These are phyloP conservation scores for Cyanistes caeruleus DNA, from an alignment of 2,113 vertebrate genomes.

Conservation along the genomic window DNA sequence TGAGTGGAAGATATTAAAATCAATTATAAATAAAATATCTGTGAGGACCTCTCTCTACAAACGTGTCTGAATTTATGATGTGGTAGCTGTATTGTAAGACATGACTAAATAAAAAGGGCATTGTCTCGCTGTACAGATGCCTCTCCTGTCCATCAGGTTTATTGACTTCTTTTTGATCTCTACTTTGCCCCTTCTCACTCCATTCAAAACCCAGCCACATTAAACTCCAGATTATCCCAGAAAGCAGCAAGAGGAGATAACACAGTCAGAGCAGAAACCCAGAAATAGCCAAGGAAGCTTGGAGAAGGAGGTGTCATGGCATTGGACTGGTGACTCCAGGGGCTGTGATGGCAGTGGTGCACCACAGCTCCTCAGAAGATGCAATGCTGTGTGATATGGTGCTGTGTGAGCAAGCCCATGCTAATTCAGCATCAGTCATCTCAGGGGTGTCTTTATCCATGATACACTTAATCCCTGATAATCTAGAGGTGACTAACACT, in stretches of 20 bases:
- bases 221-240: background rate
- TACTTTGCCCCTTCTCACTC: background rate
- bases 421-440: background rate
- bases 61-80: background rate
- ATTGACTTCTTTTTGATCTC: conserved; percentile 12
- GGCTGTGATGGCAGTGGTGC: background rate
- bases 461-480: background rate
- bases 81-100: background rate
- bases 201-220: accelerated
- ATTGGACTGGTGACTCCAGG: background rate
- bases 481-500: background rate
- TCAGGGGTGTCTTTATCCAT: background rate
- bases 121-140: background rate
- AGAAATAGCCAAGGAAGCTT: background rate
- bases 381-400: accelerated
- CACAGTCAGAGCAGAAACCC: background rate
- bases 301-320: background rate
- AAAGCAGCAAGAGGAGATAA: background rate
- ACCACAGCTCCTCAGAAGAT: background rate
- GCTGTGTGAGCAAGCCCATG: accelerated
- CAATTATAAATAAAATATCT: conserved; percentile 29
- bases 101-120: background rate
- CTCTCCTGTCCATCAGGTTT: background rate
- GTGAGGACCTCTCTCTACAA: background rate
- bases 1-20: conserved; percentile 41